phyloP scores from a whole-genome alignment of 2,888 invertebrate genomes.

The Polyommatus icarus region DNA sequence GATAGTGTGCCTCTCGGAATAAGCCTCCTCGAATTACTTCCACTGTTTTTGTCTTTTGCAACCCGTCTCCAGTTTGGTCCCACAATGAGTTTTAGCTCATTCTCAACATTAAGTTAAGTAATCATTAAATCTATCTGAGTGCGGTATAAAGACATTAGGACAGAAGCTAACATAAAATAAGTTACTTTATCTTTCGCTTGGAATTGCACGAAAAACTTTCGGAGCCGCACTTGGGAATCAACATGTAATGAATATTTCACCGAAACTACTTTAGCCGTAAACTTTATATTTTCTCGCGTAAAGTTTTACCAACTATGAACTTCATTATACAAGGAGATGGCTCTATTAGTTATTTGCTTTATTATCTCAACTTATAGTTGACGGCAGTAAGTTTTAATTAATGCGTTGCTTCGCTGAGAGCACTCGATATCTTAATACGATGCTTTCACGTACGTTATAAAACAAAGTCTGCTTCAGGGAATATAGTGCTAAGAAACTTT shows the following conservation, averaged over 20 bases:
- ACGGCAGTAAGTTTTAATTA: slow-evolving; percentile 1
- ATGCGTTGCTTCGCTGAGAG: neutral
- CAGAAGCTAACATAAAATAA: neutral
- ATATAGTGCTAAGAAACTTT: neutral
- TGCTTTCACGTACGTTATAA: neutral
- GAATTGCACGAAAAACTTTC: slow-evolving; percentile 1
- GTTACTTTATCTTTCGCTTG: neutral
- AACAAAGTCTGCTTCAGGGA: neutral
- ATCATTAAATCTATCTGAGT: no score
- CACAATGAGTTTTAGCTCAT: no score
- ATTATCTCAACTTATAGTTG: neutral
- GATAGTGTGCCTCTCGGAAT: no score
- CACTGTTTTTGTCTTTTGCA: no score
- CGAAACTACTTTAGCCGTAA: neutral
- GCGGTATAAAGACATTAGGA: neutral
- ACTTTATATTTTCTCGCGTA: slow-evolving; percentile 12
- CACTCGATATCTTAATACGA: neutral
- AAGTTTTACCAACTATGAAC: slow-evolving; percentile 17
- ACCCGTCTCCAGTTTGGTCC: no score
- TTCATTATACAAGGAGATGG: slow-evolving; percentile 13
- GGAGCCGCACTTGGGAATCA: slow-evolving; percentile 5
- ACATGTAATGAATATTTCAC: slow-evolving; percentile 20
- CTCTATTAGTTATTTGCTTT: slow-evolving; percentile 19
- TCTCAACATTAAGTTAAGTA: no score
- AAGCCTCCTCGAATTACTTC: no score